Percentiles rank a stretch among this genome's conserved stretches.
Evolutionary conservation across 2,113 vertebrate genomes (phyloP).

Genomic region (Narcine bancroftii): DNA sequence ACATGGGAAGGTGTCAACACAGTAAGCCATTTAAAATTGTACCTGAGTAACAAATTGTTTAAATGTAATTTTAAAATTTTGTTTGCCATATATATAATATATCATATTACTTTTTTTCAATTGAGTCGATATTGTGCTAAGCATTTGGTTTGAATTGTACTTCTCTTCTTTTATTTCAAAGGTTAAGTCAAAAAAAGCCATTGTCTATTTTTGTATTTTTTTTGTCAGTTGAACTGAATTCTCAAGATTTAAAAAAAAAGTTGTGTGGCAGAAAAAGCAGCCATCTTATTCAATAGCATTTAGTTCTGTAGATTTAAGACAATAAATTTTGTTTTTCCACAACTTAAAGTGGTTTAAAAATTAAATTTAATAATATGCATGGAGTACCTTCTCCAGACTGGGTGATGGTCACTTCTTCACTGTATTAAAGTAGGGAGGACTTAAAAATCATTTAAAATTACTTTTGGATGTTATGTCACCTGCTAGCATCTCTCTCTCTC

Average conservation of each 20-base stretch:
- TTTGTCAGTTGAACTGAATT: conserved; percentile 80
- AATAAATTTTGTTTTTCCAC: conserved; percentile 85
- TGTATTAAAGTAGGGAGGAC: conserved; percentile 75
- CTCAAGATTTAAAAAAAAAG: conserved; percentile 68
- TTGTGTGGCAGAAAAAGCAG: conserved; percentile 86
- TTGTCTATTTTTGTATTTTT: conserved; percentile 95
- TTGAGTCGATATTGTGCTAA: conserved; percentile 58
- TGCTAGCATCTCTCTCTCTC: conserved; percentile 76
- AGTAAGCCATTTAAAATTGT: conserved; percentile 76
- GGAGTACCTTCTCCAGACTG: conserved; percentile 71
- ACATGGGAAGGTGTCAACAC: conserved; percentile 79
- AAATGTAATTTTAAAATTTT: conserved; percentile 80
- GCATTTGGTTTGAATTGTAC: conserved; percentile 75
- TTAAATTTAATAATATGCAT: conserved; percentile 92
- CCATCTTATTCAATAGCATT: conserved; percentile 94
- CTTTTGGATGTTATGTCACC: conserved; percentile 78
- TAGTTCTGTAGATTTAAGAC: conserved; percentile 84
- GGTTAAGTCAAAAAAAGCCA: conserved; percentile 79
- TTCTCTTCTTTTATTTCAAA: conserved; percentile 68
- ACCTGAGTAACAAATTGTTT: conserved; percentile 65
- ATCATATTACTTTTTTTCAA: conserved; percentile 26
- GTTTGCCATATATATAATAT: conserved; percentile 52
- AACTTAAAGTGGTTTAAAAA: conserved; percentile 69
- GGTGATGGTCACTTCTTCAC: conserved; percentile 70
- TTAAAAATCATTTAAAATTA: conserved; percentile 55